A percentile compares a stretch with the other conserved stretches of the same genome.
Conservation (phyloP, 2,113 vertebrate genomes). For the Vombatus ursinus region DNA sequence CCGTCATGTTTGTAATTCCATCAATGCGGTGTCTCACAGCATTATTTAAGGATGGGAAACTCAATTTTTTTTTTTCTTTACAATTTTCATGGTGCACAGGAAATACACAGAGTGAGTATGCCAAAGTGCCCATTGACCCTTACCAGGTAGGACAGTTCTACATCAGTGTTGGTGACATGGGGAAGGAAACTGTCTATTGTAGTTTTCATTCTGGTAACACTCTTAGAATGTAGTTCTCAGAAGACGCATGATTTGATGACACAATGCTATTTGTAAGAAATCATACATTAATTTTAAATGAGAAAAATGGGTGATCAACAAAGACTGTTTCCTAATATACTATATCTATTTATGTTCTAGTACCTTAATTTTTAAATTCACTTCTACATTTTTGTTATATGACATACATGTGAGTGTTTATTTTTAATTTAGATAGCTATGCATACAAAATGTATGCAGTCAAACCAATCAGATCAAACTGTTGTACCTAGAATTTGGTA, state of each 20-base stretch:
- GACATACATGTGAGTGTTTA: conserved; percentile 75
- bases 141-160: neutral
- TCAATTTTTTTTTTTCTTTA: conserved; percentile 51
- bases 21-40: conserved; percentile 45
- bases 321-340: conserved; percentile 79
- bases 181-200: neutral
- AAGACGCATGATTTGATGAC: conserved; percentile 44
- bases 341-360: conserved; percentile 76
- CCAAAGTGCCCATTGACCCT: conserved; percentile 14
- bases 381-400: conserved; percentile 70
- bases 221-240: conserved; percentile 51
- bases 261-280: conserved; percentile 61
- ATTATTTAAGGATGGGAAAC: conserved; percentile 56
- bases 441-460: conserved; percentile 70
- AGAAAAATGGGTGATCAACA: conserved; percentile 74
- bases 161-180: conserved; percentile 13
- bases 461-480: conserved; percentile 75
- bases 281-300: conserved; percentile 71
- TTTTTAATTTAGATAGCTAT: conserved; percentile 74
- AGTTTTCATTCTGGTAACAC: conserved; percentile 62
- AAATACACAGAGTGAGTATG: neutral
- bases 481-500: conserved; percentile 77
- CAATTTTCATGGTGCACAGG: conserved; percentile 17
- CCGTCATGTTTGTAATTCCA: conserved; percentile 30
- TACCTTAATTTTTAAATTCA: conserved; percentile 77